Percentiles rank a stretch among this genome's conserved stretches.
These are phyloP conservation scores for Drosophila hydei DNA, from an alignment of 1,140 invertebrate genomes.

Conservation along the genomic window DNA sequence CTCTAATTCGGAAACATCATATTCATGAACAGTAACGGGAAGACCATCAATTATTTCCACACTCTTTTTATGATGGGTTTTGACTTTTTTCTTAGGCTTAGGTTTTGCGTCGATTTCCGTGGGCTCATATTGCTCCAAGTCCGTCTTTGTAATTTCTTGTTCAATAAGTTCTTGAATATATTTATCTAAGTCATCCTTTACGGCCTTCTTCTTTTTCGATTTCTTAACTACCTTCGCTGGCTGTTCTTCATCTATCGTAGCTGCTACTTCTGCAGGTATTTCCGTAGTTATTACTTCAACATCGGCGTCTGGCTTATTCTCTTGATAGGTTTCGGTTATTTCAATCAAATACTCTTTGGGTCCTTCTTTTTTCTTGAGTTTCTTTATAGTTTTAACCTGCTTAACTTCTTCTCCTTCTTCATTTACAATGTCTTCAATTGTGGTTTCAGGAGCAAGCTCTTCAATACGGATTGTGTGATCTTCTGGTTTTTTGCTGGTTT, in stretches of 20 bases:
- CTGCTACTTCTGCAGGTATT: slow-evolving; percentile 64
- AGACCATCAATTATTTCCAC: slow-evolving; percentile 59
- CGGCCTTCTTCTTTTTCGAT: slow-evolving; percentile 70
- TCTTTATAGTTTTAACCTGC: slow-evolving; percentile 79
- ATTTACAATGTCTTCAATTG: slow-evolving; percentile 72
- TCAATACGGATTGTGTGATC: slow-evolving; percentile 70
- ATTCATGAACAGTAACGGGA: slow-evolving; percentile 70
- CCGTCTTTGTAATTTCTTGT: slow-evolving; percentile 82
- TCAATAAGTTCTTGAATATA: slow-evolving; percentile 79
- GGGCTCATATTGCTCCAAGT: slow-evolving; percentile 82
- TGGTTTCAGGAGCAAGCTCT: slow-evolving; percentile 78
- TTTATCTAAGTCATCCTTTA: slow-evolving; percentile 75
- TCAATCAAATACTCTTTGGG: slow-evolving; percentile 72
- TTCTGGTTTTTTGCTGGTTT: slow-evolving; percentile 54
- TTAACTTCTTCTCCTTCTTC: slow-evolving; percentile 81
- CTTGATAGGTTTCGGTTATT: slow-evolving; percentile 75
- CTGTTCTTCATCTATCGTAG: slow-evolving; percentile 22
- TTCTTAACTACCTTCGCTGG: slow-evolving; percentile 58
- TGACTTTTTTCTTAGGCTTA: slow-evolving; percentile 78
- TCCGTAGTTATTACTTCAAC: slow-evolving; percentile 72
- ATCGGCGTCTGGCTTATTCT: slow-evolving; percentile 76
- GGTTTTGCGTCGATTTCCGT: slow-evolving; percentile 74
- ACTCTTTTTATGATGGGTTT: slow-evolving; percentile 66
- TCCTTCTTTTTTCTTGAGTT: slow-evolving; percentile 75
- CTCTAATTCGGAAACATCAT: slow-evolving; percentile 60